A percentile compares a stretch with the other conserved stretches of the same genome.
These are phyloP conservation scores for Himalopsyche japonica DNA, from an alignment of 2,888 invertebrate species.

Conservation along the genomic window DNA sequence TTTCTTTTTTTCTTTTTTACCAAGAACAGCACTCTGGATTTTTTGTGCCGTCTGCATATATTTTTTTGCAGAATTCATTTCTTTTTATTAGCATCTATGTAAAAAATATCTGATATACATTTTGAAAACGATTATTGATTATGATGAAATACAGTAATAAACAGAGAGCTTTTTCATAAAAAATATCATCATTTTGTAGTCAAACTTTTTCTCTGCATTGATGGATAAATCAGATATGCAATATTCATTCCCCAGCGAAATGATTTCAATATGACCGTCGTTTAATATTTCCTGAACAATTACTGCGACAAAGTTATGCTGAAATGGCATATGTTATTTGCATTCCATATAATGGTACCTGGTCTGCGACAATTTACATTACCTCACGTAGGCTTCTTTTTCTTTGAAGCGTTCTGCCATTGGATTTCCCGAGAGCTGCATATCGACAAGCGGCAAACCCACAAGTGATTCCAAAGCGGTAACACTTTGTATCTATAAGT, in stretches of 20 bases:
- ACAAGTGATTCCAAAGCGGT: slow-evolving; percentile 68
- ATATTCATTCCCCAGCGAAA: background rate
- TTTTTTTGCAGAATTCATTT: background rate
- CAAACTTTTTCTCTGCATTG: background rate
- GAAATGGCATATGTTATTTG: background rate
- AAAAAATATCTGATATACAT: background rate
- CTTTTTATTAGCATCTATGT: background rate
- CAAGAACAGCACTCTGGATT: background rate
- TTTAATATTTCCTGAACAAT: background rate
- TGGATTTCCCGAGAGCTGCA: slow-evolving; percentile 80
- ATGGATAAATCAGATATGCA: background rate
- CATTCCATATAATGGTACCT: background rate
- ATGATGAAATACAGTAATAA: background rate
- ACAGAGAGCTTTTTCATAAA: background rate
- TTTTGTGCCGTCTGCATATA: background rate
- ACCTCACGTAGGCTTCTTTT: slow-evolving; percentile 81
- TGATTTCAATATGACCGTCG: background rate
- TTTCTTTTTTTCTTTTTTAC: background rate
- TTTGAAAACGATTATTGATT: background rate
- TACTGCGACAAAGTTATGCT: background rate
- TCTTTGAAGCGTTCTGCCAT: slow-evolving; percentile 77
- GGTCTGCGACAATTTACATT: slow-evolving; percentile 48
- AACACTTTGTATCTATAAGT: slow-evolving; percentile 67
- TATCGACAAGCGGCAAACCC: slow-evolving; percentile 72
- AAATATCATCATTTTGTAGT: background rate